Evolutionary conservation across 2,888 invertebrate species (phyloP).

Genomic region (Anticlea derivata): DNA sequence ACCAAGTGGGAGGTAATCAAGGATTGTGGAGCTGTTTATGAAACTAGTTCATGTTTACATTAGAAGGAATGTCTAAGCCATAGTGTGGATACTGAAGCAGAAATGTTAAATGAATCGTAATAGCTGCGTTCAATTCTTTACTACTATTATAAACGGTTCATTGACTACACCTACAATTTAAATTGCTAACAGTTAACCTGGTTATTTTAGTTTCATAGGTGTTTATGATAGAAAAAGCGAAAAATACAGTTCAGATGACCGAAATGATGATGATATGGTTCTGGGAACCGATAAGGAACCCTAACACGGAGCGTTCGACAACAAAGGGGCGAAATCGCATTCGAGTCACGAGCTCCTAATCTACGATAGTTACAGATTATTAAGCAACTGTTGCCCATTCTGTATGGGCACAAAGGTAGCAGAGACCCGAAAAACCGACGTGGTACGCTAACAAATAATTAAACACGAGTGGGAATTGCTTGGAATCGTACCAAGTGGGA

Average conservation of each 20-base stretch:
- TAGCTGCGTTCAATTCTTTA: not conserved
- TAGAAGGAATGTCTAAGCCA: constrained; percentile 5
- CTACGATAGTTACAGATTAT: constrained; percentile 60
- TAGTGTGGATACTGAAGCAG: not conserved
- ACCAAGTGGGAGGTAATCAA: constrained; percentile 30
- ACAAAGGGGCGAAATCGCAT: constrained; percentile 39
- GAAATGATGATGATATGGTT: too few relatives aligned
- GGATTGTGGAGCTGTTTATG: constrained; percentile 20
- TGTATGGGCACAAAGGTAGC: constrained; percentile 47
- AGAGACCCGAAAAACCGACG: constrained; percentile 46
- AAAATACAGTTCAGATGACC: too few relatives aligned
- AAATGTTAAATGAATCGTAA: constrained; percentile 4
- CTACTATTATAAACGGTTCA: not conserved
- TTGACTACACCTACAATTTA: not conserved
- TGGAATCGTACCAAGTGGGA: constrained; percentile 27
- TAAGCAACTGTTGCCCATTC: constrained; percentile 52
- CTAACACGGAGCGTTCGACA: constrained; percentile 17
- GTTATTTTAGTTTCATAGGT: not conserved
- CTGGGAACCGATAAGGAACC: constrained; percentile 19
- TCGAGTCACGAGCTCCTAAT: constrained; percentile 58
- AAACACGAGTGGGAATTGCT: constrained; percentile 33
- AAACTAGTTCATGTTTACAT: constrained; percentile 23
- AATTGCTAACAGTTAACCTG: not conserved
- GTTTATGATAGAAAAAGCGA: too few relatives aligned
- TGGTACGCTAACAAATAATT: constrained; percentile 47